These are phyloP conservation scores for Conopomorpha cramerella DNA, from an alignment of 1,140 invertebrate genomes.

Conservation along the genomic window DNA sequence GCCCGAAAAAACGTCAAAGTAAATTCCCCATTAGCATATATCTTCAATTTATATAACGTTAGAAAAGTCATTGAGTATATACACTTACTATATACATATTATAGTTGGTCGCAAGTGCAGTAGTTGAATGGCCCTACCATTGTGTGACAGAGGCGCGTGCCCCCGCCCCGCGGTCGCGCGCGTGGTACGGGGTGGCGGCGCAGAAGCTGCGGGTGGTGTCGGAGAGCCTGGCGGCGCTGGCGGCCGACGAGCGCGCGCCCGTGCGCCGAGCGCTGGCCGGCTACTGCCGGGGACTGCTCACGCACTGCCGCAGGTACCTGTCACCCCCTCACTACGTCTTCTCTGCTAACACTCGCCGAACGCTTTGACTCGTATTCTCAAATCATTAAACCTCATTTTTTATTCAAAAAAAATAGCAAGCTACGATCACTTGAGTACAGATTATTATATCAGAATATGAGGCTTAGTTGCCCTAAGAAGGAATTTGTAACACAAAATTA, in stretches of 20 bases:
- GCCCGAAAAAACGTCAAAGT: not conserved
- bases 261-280: slow-evolving; percentile 62
- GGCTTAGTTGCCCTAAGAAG: not conserved
- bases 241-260: slow-evolving; percentile 58
- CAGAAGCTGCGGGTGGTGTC: slow-evolving; percentile 59
- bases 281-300: slow-evolving; percentile 53
- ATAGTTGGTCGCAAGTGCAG: too few species aligned
- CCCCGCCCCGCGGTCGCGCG: slow-evolving; percentile 36
- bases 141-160: slow-evolving; percentile 3
- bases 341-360: too few species aligned
- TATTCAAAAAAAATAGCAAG: too few species aligned
- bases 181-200: slow-evolving; percentile 64
- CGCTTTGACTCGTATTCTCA: too few species aligned
- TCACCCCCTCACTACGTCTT: not conserved
- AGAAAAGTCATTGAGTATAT: too few species aligned
- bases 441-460: not conserved
- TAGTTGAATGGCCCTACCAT: too few species aligned
- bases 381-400: too few species aligned
- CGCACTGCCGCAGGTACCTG: slow-evolving; percentile 61
- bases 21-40: not conserved
- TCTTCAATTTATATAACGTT: not conserved
- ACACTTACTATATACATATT: too few species aligned
- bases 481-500: not conserved
- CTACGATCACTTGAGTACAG: not conserved
- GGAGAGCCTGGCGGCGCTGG: slow-evolving; percentile 49